phyloP scores from a whole-genome alignment of 2,797 vertebrate species.

The Glyptemys insculpta region DNA sequence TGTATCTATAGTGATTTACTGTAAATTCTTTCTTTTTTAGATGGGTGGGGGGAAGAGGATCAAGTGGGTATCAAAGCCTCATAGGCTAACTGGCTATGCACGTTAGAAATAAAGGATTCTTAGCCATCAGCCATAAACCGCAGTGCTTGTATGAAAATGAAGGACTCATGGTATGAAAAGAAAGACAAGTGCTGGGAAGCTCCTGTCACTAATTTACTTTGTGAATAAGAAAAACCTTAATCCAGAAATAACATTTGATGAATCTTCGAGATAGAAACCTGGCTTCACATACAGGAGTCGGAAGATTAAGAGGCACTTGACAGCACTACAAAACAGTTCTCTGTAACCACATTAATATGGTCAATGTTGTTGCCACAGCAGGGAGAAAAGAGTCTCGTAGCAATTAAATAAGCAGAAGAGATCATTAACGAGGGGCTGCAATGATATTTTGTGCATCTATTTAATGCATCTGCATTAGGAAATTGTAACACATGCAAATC shows the following conservation, averaged over 20 bases:
- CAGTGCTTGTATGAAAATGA: neutral
- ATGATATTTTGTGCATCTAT: conserved; percentile 5
- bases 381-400: conserved; percentile 18
- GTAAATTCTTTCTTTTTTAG: neutral
- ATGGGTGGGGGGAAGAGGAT: neutral
- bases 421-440: neutral
- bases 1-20: neutral
- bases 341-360: neutral
- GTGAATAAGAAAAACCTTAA: neutral
- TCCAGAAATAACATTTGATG: conserved; percentile 38
- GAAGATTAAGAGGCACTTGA: conserved; percentile 53
- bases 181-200: conserved; percentile 27
- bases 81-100: neutral
- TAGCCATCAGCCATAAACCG: neutral
- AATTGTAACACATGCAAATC: neutral
- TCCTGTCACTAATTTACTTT: conserved; percentile 21
- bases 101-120: neutral
- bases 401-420: conserved; percentile 44
- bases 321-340: conserved; percentile 23
- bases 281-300: neutral
- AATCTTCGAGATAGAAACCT: conserved; percentile 36
- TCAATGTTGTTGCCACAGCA: conserved; percentile 25
- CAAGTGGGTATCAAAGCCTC: fast-evolving
- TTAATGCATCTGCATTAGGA: conserved; percentile 10
- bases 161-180: neutral